phyloP scores from a whole-genome alignment of 2,888 invertebrate species.

The Agrotis puta region DNA sequence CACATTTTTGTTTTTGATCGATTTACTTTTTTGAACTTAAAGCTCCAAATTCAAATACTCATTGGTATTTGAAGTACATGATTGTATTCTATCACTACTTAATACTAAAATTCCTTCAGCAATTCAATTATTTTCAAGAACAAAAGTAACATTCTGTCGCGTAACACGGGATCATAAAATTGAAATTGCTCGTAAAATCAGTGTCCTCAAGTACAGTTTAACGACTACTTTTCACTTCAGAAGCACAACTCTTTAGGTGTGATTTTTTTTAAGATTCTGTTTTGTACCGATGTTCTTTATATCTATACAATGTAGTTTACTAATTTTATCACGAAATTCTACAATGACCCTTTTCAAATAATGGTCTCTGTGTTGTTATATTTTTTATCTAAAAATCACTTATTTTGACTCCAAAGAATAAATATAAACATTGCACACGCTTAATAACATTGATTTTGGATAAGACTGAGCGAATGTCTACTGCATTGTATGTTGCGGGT shows the following conservation, averaged over 20 bases:
- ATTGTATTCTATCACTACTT: slow-evolving; percentile 2
- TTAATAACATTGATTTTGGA: too few species aligned
- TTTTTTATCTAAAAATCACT: too few species aligned
- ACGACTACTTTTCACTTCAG: slow-evolving; percentile 42
- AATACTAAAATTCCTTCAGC: slow-evolving; percentile 43
- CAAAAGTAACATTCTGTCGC: slow-evolving; percentile 58
- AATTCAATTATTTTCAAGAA: slow-evolving; percentile 54
- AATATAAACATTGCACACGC: too few species aligned
- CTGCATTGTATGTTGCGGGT: too few species aligned
- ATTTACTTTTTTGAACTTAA: not conserved
- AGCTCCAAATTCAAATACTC: not conserved
- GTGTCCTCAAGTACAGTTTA: slow-evolving; percentile 49
- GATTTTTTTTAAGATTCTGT: slow-evolving; percentile 22
- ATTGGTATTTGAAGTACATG: not conserved
- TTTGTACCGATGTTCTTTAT: not conserved
- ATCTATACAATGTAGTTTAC: not conserved
- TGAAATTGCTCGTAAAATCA: slow-evolving; percentile 58
- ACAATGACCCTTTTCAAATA: too few species aligned
- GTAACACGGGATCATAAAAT: slow-evolving; percentile 53
- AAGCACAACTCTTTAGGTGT: slow-evolving; percentile 31
- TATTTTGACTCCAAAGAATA: too few species aligned
- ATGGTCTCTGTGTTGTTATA: too few species aligned
- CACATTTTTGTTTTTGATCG: too few species aligned
- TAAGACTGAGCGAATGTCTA: too few species aligned
- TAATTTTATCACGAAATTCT: not conserved